Conservation (phyloP, 2,888 invertebrate genomes). For the Pteria penguin region DNA sequence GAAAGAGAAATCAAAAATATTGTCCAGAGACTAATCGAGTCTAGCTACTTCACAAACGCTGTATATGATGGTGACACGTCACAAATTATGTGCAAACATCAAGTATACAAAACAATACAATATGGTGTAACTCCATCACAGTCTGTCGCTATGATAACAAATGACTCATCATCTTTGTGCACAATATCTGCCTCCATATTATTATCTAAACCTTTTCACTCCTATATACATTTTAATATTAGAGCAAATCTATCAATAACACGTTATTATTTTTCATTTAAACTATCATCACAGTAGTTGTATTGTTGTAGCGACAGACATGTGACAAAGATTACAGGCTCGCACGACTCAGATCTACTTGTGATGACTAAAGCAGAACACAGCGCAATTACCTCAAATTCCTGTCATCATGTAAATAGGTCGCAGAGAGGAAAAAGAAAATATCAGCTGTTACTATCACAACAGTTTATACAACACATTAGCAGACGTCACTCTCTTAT, state of each 20-base stretch:
- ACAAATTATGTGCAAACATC: background rate
- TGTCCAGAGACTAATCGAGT: background rate
- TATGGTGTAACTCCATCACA: background rate
- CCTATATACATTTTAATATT: too few species aligned
- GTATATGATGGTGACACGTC: background rate
- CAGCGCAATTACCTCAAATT: constrained; percentile 68
- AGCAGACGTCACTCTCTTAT: background rate
- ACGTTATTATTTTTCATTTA: background rate
- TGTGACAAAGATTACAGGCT: background rate
- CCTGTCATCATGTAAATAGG: constrained; percentile 65
- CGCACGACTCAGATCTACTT: background rate
- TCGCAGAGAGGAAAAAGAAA: constrained; percentile 65
- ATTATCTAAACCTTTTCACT: too few species aligned
- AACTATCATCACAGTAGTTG: background rate
- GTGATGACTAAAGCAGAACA: constrained; percentile 5
- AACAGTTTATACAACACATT: background rate
- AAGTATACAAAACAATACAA: background rate
- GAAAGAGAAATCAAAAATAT: constrained; percentile 30
- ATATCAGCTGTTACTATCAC: constrained; percentile 59
- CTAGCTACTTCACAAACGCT: background rate
- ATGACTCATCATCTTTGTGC: background rate
- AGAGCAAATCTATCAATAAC: too few species aligned
- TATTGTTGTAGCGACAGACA: background rate
- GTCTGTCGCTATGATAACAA: background rate
- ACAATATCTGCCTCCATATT: background rate